Evolutionary conservation across 2,888 invertebrate genomes (phyloP).

Genomic region (Diaperis boleti): DNA sequence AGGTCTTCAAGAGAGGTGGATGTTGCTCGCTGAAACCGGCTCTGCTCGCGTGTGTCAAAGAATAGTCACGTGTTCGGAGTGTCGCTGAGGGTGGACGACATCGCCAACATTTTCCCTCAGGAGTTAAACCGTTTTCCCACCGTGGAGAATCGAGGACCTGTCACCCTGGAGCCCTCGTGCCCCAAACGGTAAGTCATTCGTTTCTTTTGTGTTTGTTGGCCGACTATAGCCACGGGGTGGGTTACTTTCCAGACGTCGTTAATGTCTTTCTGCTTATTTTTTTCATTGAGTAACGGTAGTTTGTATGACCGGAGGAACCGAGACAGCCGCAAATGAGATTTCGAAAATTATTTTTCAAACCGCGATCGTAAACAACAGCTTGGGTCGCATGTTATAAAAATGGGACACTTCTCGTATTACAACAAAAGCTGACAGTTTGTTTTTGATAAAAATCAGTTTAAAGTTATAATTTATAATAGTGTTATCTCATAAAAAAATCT

Average conservation of each 20-base stretch:
- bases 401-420: not conserved
- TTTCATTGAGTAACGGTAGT: constrained; percentile 24
- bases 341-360: constrained; percentile 25
- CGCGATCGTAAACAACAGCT: constrained; percentile 20
- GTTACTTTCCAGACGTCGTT: constrained; percentile 44
- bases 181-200: constrained; percentile 60
- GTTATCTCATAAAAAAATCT: too few species aligned
- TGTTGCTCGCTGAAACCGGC: constrained; percentile 39
- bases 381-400: not conserved
- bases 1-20: constrained; percentile 43
- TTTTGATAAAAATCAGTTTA: too few species aligned
- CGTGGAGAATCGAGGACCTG: constrained; percentile 60
- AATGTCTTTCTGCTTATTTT: constrained; percentile 13
- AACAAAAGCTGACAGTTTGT: not conserved
- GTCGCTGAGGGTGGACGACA: constrained; percentile 21
- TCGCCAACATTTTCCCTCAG: constrained; percentile 59
- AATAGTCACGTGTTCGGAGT: constrained; percentile 36
- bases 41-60: constrained; percentile 38
- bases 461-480: too few species aligned
- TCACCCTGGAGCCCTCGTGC: constrained; percentile 65
- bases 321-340: constrained; percentile 13
- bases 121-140: constrained; percentile 54
- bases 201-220: not conserved
- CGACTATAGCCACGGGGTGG: constrained; percentile 45
- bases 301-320: constrained; percentile 13